phyloP scores from a whole-genome alignment of 1,140 invertebrate genomes.

The Bombus haemorrhoidalis region DNA sequence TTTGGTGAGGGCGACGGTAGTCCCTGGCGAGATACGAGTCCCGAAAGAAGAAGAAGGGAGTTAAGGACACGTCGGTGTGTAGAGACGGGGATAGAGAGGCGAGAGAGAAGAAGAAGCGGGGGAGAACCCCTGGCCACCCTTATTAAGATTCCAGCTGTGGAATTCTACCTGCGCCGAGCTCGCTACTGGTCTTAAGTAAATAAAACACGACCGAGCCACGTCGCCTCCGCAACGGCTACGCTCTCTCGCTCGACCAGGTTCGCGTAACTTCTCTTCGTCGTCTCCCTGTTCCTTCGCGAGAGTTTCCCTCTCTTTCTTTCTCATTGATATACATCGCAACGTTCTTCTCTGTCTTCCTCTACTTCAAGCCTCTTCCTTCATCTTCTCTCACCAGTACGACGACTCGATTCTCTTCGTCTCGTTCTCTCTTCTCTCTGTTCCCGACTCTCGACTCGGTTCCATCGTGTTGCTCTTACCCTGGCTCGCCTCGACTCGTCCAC shows the following conservation, averaged over 20 bases:
- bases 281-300: constrained; percentile 6
- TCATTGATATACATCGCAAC: background rate
- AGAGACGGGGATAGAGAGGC: background rate
- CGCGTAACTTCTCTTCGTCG: constrained; percentile 49
- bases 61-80: background rate
- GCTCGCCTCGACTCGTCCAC: constrained; percentile 58
- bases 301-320: constrained; percentile 17
- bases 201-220: constrained; percentile 80
- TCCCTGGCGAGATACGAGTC: constrained; percentile 23
- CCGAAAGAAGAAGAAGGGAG: constrained; percentile 20
- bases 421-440: constrained; percentile 14
- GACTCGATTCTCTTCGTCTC: constrained; percentile 13
- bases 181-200: constrained; percentile 83
- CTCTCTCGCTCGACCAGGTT: constrained; percentile 50
- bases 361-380: too few species aligned
- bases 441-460: constrained; percentile 7
- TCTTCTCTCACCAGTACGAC: background rate
- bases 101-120: constrained; percentile 45
- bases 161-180: constrained; percentile 81
- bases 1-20: constrained; percentile 29
- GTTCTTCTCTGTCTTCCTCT: background rate
- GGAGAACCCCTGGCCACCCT: constrained; percentile 80
- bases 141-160: constrained; percentile 82
- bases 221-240: constrained; percentile 70
- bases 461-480: constrained; percentile 32